Evolutionary conservation across 2,888 invertebrate species (phyloP).

Genomic region (Tillus elongatus): DNA sequence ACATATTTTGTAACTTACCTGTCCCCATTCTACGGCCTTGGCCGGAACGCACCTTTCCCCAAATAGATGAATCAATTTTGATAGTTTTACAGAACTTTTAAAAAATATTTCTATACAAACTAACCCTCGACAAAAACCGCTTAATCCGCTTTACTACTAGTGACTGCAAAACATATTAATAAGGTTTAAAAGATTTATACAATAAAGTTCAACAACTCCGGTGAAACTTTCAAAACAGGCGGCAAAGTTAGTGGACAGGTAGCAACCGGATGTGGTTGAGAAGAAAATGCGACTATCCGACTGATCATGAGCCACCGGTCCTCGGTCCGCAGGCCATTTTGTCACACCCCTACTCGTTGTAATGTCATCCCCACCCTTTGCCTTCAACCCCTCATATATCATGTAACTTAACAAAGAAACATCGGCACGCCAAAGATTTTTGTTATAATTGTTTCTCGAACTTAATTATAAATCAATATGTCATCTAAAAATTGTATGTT

Average conservation of each 20-base stretch:
- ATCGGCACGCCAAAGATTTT: no score
- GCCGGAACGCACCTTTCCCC: constrained; percentile 53
- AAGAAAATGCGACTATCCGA: constrained; percentile 36
- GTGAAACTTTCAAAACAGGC: constrained; percentile 15
- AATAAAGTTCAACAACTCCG: no score
- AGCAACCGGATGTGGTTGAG: constrained; percentile 20
- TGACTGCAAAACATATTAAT: no score
- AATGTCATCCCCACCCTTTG: constrained; percentile 36
- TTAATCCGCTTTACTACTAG: no score
- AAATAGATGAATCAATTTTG: constrained; percentile 46
- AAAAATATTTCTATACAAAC: constrained; percentile 8
- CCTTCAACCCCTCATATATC: constrained; percentile 31
- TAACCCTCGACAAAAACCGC: constrained; percentile 8
- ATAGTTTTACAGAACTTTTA: constrained; percentile 14
- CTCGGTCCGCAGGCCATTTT: constrained; percentile 52
- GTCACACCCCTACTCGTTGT: constrained; percentile 43
- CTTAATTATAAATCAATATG: no score
- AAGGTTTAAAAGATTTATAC: no score
- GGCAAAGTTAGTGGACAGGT: constrained; percentile 12
- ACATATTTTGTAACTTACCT: constrained; percentile 49
- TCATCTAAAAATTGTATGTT: no score
- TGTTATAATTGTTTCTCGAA: no score
- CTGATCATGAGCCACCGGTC: constrained; percentile 41
- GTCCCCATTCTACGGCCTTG: constrained; percentile 65
- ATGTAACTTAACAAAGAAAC: no score